Base-by-base conservation (phyloP, 2,797 vertebrate genomes). In the Gambusia yucatana region DNA sequence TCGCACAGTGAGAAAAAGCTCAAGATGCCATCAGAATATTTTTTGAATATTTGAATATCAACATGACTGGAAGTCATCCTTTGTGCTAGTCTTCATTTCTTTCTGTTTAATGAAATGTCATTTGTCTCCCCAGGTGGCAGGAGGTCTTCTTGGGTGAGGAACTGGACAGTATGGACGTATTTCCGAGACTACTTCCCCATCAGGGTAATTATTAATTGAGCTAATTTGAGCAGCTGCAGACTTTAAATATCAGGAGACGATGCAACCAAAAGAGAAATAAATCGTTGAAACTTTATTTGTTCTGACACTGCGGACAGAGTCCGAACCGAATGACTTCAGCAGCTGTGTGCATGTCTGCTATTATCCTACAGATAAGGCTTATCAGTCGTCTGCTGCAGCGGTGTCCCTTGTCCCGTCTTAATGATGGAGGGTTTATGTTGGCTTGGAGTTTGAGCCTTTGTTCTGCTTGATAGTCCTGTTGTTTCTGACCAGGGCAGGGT, bases 151-250 rank as follows among this genome's bases (percentile, higher is more conserved):
- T 99, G 98, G 98, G 97, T 99, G 81, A 96, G 98, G 81, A 98
- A 89, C 92, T 99, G 98, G 98, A 95, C 96, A 1, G 91, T 99
- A 59, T 99, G 98, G 98, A 96, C 95, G 0, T 99, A 99, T 91
- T 99, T 98, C 91, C 94, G 97, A 88, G 98, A 99, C 92, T 99
- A 99, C 92, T 99, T 99, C 82, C 98, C 98, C 36, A 91, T 99
- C 88, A 96, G 97, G 93, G 98, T 99, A 9, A 70, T 33, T 74
- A 57, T n/a, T 33, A 33, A 33, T 33, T 33, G 33, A 33, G 25
- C 47, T 65, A 2, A 73, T 33, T 48, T 0, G 48, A 71, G 43
- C 13, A 39, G 5, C 2, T 17, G 2, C 25, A 46, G 50, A 75
- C 28, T 33, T 63, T 7, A 63, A 63, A 63, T 70, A 7, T 70